These are phyloP conservation scores for Copidosoma aretas DNA, from an alignment of 2,888 invertebrate genomes.

Conservation along the genomic window DNA sequence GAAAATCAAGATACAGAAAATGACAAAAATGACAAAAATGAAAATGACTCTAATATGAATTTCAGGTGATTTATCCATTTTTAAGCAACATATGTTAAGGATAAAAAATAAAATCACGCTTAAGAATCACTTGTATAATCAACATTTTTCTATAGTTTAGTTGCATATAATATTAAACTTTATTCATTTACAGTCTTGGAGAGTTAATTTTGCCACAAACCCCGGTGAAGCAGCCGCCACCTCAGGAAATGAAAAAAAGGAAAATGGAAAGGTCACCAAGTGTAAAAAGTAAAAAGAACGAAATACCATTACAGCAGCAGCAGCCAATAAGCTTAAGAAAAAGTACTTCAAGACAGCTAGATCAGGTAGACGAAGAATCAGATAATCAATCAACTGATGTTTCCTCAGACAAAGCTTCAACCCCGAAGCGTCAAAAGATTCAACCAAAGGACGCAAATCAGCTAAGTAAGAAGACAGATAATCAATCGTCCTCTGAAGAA, in stretches of 20 bases:
- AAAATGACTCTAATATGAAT: conserved; percentile 22
- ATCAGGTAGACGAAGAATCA: too few species aligned
- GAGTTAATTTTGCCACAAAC: conserved; percentile 30
- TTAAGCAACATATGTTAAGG: neutral
- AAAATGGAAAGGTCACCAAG: conserved; percentile 14
- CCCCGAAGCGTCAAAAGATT: too few species aligned
- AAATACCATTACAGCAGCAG: neutral
- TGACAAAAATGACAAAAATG: conserved; percentile 15
- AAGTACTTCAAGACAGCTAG: too few species aligned
- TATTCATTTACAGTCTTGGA: conserved; percentile 30
- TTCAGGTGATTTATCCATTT: conserved; percentile 24
- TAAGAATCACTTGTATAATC: too few species aligned
- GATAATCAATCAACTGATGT: too few species aligned
- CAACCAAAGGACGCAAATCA: too few species aligned
- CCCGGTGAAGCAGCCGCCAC: conserved; percentile 19
- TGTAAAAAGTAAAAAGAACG: neutral
- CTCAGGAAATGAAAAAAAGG: conserved; percentile 22
- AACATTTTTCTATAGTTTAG: neutral
- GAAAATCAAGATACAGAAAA: conserved; percentile 11
- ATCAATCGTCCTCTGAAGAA: too few species aligned
- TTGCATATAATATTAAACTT: neutral
- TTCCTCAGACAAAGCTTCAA: too few species aligned
- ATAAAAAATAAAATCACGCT: too few species aligned
- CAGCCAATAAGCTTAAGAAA: too few species aligned
- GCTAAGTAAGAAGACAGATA: too few species aligned